A percentile compares a stretch with the other conserved stretches of the same genome.
These are phyloP conservation scores for Cherax quadricarinatus DNA, from an alignment of 1,140 invertebrate genomes.

Conservation along the genomic window DNA sequence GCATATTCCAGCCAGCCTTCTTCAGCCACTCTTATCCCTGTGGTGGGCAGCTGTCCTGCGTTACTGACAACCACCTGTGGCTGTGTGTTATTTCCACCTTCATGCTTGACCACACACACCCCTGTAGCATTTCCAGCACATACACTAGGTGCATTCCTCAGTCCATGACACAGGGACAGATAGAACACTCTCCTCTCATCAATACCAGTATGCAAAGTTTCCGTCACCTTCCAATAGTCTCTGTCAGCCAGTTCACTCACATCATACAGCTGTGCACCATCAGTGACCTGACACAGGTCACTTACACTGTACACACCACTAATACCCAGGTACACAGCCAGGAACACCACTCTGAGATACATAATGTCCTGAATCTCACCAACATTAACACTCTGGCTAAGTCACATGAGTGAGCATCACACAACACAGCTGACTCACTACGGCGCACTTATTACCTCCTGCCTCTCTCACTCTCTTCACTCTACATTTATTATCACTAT, in stretches of 20 bases:
- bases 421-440: conserved; percentile 16
- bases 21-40: neutral
- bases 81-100: too few species aligned
- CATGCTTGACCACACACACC: neutral
- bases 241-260: neutral
- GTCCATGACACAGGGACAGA: conserved; percentile 31
- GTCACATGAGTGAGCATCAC: conserved; percentile 22
- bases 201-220: neutral
- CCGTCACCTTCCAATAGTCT: conserved; percentile 9
- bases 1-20: conserved; percentile 1
- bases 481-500: neutral
- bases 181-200: neutral
- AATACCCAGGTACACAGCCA: neutral
- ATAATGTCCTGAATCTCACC: neutral
- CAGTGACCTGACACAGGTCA: conserved; percentile 17
- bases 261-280: conserved; percentile 27
- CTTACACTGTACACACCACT: neutral
- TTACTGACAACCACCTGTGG: neutral
- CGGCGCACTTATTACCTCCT: neutral
- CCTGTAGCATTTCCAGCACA: conserved; percentile 28
- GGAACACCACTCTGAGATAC: neutral
- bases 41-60: neutral
- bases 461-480: neutral
- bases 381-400: neutral
- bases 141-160: conserved; percentile 12